These are phyloP conservation scores for Forbesichthys papilliferus DNA, from an alignment of 2,113 vertebrate genomes.

Conservation along the genomic window DNA sequence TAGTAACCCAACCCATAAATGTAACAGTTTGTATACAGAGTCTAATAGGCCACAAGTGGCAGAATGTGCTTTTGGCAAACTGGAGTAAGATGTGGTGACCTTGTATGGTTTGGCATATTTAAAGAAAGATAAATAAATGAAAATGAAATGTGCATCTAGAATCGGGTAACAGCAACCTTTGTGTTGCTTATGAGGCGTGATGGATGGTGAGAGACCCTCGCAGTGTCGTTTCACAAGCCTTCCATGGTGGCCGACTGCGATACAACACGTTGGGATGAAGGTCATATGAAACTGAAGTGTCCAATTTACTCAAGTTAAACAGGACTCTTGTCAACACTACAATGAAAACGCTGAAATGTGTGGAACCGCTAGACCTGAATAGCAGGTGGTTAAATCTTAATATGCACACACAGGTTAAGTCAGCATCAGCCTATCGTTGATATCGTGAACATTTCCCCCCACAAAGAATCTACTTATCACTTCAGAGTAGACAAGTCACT, in stretches of 20 bases:
- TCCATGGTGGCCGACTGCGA: slow-evolving; percentile 12
- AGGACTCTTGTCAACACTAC: slow-evolving; percentile 21
- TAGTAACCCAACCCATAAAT: slow-evolving; percentile 29
- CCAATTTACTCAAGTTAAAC: slow-evolving; percentile 48
- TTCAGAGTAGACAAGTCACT: no score
- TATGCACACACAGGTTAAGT: no score
- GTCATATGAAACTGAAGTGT: slow-evolving; percentile 47
- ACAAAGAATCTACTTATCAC: no score
- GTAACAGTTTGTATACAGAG: slow-evolving; percentile 39
- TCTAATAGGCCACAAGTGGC: slow-evolving; percentile 35
- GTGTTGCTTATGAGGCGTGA: slow-evolving; percentile 61
- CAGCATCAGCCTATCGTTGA: no score
- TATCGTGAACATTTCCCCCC: no score
- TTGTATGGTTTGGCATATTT: slow-evolving; percentile 51
- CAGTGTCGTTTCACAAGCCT: slow-evolving; percentile 33
- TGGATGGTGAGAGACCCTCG: slow-evolving; percentile 53
- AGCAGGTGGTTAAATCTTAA: no score
- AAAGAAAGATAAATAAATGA: slow-evolving; percentile 58
- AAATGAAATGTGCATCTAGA: slow-evolving; percentile 35
- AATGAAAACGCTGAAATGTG: slow-evolving; percentile 10
- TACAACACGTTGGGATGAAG: slow-evolving; percentile 46
- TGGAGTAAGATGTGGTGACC: slow-evolving; percentile 58
- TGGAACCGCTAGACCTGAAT: neutral
- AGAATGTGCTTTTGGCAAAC: slow-evolving; percentile 47
- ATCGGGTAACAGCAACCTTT: slow-evolving; percentile 41